Evolutionary conservation across 2,888 invertebrate species (phyloP).

Genomic region (Agrilus mali): DNA sequence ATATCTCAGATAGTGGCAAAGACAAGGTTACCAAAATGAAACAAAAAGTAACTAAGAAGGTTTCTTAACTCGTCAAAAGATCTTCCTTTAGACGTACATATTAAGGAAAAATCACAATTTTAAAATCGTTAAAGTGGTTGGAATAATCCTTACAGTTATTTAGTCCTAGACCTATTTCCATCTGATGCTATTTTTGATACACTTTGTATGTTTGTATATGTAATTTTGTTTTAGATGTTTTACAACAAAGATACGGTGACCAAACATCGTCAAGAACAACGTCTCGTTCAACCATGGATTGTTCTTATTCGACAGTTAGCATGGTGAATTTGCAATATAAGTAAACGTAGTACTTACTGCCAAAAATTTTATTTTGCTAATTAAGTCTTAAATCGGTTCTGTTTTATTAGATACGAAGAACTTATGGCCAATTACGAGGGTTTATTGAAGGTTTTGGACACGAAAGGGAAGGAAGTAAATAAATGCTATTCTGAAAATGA

Average conservation of each 20-base stretch:
- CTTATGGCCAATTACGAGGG: conserved; percentile 25
- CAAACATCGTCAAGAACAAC: no score
- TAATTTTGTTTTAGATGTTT: conserved; percentile 18
- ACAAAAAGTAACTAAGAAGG: no score
- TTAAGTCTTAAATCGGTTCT: background rate
- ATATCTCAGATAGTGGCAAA: no score
- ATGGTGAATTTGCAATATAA: conserved; percentile 43
- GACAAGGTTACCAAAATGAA: no score
- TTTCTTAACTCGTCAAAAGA: no score
- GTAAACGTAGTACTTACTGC: conserved; percentile 27
- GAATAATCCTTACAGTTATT: no score
- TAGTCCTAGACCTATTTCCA: no score
- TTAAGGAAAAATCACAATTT: no score
- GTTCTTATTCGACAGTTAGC: conserved; percentile 41
- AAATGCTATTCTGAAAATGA: conserved; percentile 24
- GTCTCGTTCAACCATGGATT: conserved; percentile 24
- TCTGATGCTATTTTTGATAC: no score
- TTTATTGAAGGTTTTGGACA: conserved; percentile 25
- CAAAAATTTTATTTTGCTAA: conserved; percentile 3
- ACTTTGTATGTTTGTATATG: no score
- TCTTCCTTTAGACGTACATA: no score
- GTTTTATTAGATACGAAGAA: conserved; percentile 27
- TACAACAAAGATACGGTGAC: conserved; percentile 19
- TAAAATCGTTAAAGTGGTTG: no score
- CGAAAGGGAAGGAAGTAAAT: conserved; percentile 23